These are phyloP conservation scores for Leguminivora glycinivorella DNA, from an alignment of 1,140 invertebrate species.

Conservation along the genomic window DNA sequence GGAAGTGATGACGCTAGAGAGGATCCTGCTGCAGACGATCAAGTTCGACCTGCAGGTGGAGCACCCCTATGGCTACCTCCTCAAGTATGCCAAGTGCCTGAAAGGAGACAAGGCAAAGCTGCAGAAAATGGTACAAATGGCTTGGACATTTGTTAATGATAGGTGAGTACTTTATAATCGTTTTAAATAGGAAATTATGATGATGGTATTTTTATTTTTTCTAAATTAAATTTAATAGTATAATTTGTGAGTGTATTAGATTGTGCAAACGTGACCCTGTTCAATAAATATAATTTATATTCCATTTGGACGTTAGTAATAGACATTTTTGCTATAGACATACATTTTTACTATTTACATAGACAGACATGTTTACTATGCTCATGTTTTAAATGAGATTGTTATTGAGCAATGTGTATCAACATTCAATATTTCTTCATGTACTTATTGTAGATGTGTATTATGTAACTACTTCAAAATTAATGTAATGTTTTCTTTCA, in stretches of 20 bases:
- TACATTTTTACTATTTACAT: too few relatives aligned
- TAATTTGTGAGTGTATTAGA: neutral
- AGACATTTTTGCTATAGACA: too few relatives aligned
- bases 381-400: neutral
- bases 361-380: too few relatives aligned
- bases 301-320: too few relatives aligned
- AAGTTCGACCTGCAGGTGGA: conserved; percentile 99
- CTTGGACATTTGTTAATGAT: conserved; percentile 99
- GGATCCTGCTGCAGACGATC: conserved; percentile 98
- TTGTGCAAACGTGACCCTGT: neutral
- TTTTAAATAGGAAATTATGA: too few relatives aligned
- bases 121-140: conserved; percentile 99
- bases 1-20: conserved; percentile 98
- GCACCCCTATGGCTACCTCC: conserved; percentile 96
- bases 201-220: too few relatives aligned
- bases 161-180: conserved; percentile 80
- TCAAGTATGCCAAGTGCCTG: conserved; percentile 98
- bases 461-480: too few relatives aligned
- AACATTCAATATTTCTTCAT: neutral
- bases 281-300: too few relatives aligned
- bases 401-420: neutral
- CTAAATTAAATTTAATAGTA: too few relatives aligned
- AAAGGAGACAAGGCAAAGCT: conserved; percentile 96
- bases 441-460: too few relatives aligned
- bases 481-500: too few relatives aligned